Conservation (phyloP, 1,140 invertebrate species). For the Hylaeus volcanicus region DNA sequence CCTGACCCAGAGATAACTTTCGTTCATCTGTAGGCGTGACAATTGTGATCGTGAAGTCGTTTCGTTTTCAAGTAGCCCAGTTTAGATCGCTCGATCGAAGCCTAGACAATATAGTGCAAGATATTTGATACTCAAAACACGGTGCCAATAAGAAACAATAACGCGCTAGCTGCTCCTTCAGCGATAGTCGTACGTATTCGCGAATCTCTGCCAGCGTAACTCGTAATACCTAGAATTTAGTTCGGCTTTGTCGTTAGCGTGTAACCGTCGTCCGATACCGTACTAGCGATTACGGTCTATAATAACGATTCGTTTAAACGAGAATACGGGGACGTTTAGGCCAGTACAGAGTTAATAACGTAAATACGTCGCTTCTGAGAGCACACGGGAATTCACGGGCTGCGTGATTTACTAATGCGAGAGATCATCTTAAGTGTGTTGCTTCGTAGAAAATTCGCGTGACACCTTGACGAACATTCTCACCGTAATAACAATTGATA, state of each 20-base stretch:
- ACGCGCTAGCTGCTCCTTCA: slow-evolving; percentile 6
- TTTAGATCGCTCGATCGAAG: background rate
- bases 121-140: slow-evolving; percentile 27
- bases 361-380: background rate
- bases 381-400: background rate
- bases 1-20: background rate
- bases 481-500: background rate
- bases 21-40: background rate
- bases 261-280: slow-evolving; percentile 14
- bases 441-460: slow-evolving; percentile 24
- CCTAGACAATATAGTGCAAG: background rate
- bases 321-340: slow-evolving; percentile 36
- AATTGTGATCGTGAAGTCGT: background rate
- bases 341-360: slow-evolving; percentile 20
- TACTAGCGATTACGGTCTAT: background rate
- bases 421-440: slow-evolving; percentile 10
- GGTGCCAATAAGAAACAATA: slow-evolving; percentile 7
- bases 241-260: slow-evolving; percentile 17
- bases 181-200: background rate
- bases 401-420: background rate
- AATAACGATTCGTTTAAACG: slow-evolving; percentile 10
- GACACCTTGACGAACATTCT: background rate
- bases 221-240: background rate
- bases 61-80: background rate
- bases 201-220: slow-evolving; percentile 8